Base-by-base conservation (phyloP, 2,888 invertebrate species). In the Scaptomyza caliginosa region DNA sequence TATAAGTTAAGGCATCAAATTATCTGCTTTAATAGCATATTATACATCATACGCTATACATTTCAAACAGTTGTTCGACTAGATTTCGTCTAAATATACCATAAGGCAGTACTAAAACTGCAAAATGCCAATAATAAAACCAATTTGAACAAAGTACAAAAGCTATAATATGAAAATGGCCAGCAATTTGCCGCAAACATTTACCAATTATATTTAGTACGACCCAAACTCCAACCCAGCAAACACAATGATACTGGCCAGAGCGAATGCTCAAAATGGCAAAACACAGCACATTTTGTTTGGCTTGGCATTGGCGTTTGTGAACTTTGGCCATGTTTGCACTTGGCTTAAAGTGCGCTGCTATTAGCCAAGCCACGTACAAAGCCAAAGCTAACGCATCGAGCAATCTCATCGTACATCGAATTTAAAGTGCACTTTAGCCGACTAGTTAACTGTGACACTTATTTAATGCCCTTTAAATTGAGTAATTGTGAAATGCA, bases 161-260 rank as follows among this genome's bases (percentile, higher is more conserved):
- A 71, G 78, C 71, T 52, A 66, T 79, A 78, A 82, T 79, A 77
- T 48, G 67, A 65, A 71, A 66, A 67, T 71, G 75, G 54, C 65
- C 81, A 66, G 77, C 83, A 77, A 84, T 81, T 80, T 70, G 74
- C 78, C 70, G 57, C 75, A 74, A 74, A 71, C 85, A 79, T 64
- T 71, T 71, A 50, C 72, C 85, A 79, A 85, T 81, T 85, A 78
- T 80, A 78, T 80, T 80, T 60, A 58, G 77, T 54, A 43, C 32
- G 16, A 45, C 49, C 58, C 52, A 42, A 30, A 4, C 49, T 55
- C 52, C 38, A 30, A 4, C 5, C n/a, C 11, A 13, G 19, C 10
- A 10, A 19, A 19, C 42, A 19, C 13, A 50, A 26, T 39, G 38
- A 26, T 11, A 11, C 17, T 46, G 56, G 11, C 38, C 42, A 55